Evolutionary conservation across 2,888 invertebrate species (phyloP).

Genomic region (Hydroisotoma schaefferi): DNA sequence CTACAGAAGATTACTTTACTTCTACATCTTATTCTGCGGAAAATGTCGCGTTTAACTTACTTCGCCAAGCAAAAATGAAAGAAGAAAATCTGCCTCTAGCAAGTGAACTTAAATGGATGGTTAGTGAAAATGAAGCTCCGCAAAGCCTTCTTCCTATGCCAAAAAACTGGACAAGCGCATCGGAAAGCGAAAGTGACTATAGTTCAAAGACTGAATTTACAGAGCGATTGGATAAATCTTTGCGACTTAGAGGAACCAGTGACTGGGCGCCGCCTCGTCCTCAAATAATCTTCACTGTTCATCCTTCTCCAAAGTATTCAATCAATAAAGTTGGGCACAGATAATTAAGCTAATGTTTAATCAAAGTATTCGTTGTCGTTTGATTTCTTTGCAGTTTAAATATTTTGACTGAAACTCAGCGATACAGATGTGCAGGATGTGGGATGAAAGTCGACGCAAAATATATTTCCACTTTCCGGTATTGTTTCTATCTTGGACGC

Average conservation of each 20-base stretch:
- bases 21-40: constrained; percentile 66
- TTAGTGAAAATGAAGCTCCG: constrained; percentile 72
- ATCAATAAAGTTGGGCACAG: background rate
- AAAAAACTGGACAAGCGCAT: constrained; percentile 65
- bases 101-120: constrained; percentile 74
- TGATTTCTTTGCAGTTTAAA: constrained; percentile 57
- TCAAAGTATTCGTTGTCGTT: background rate
- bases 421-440: constrained; percentile 78
- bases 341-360: background rate
- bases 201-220: constrained; percentile 46
- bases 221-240: constrained; percentile 43
- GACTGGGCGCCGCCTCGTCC: constrained; percentile 82
- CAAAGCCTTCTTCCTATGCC: constrained; percentile 74
- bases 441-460: constrained; percentile 71
- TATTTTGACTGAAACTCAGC: constrained; percentile 66
- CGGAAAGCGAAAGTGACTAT: constrained; percentile 58
- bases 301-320: constrained; percentile 64
- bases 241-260: constrained; percentile 64
- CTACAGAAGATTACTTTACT: constrained; percentile 50
- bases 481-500: constrained; percentile 77
- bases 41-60: constrained; percentile 70
- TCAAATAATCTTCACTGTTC: constrained; percentile 76
- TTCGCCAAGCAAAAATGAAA: constrained; percentile 71
- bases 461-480: constrained; percentile 70
- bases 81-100: constrained; percentile 65